Evolutionary conservation across 2,888 invertebrate genomes (phyloP).

Genomic region (Panorpa germanica): DNA sequence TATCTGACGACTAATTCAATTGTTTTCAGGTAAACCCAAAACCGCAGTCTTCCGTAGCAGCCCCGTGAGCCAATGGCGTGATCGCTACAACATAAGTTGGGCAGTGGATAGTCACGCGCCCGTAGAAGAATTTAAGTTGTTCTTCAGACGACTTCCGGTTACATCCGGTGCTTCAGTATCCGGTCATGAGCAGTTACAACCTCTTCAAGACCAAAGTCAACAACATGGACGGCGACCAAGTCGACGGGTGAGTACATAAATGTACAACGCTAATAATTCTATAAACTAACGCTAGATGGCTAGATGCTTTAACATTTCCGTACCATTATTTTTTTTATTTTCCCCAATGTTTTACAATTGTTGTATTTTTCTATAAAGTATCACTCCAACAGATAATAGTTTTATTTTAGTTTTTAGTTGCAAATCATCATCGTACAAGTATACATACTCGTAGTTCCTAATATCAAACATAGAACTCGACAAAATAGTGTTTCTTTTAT

Average conservation of each 20-base stretch:
- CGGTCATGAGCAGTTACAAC: slow-evolving; percentile 23
- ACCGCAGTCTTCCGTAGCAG: slow-evolving; percentile 42
- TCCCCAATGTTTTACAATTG: too few species aligned
- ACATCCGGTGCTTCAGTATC: slow-evolving; percentile 14
- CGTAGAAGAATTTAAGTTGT: slow-evolving; percentile 44
- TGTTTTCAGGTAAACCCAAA: slow-evolving; percentile 36
- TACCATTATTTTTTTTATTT: too few species aligned
- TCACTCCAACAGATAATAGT: too few species aligned
- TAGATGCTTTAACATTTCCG: too few species aligned
- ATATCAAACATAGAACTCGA: too few species aligned
- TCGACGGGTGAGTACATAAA: slow-evolving; percentile 2
- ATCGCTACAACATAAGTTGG: slow-evolving; percentile 49
- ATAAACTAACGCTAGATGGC: too few species aligned
- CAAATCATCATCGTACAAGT: too few species aligned
- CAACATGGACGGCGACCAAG: slow-evolving; percentile 1
- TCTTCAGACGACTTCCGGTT: slow-evolving; percentile 41
- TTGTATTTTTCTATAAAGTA: too few species aligned
- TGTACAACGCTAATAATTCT: slow-evolving; percentile 10
- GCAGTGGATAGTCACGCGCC: slow-evolving; percentile 44
- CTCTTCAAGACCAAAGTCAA: slow-evolving; percentile 26
- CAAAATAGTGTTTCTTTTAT: too few species aligned
- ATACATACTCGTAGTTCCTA: too few species aligned
- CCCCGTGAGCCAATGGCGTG: slow-evolving; percentile 34
- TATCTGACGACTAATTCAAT: slow-evolving; percentile 6
- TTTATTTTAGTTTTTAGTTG: too few species aligned